Percentiles rank a stretch among this genome's conserved stretches.
These are phyloP conservation scores for Phyllotreta striolata DNA, from an alignment of 2,888 invertebrate species.

Conservation along the genomic window DNA sequence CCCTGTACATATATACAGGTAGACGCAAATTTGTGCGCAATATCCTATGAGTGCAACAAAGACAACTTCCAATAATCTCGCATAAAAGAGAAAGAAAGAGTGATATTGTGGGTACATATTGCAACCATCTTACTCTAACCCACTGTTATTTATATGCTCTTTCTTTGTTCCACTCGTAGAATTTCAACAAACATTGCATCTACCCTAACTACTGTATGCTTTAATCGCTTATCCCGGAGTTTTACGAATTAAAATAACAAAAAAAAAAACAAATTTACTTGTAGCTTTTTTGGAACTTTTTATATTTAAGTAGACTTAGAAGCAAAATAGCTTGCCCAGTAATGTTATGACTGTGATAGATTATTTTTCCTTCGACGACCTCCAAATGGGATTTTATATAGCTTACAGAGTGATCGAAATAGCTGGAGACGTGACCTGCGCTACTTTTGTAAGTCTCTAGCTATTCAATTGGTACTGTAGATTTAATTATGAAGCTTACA, in stretches of 20 bases:
- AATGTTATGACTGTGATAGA: conserved; percentile 38
- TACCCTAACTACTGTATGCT: conserved; percentile 26
- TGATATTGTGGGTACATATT: too few species aligned
- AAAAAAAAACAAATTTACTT: conserved; percentile 27
- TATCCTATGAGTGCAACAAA: conserved; percentile 3
- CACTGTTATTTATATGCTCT: background rate
- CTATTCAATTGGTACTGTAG: too few species aligned
- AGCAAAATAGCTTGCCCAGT: conserved; percentile 33
- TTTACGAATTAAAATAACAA: conserved; percentile 33
- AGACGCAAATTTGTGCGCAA: too few species aligned
- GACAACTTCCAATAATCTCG: conserved; percentile 1
- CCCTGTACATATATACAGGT: too few species aligned
- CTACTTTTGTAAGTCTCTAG: too few species aligned
- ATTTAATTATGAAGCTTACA: too few species aligned
- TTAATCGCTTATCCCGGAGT: conserved; percentile 32
- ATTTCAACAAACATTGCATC: conserved; percentile 22
- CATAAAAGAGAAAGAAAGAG: too few species aligned
- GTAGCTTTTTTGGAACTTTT: conserved; percentile 38
- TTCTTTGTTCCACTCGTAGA: conserved; percentile 19
- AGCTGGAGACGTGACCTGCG: conserved; percentile 1
- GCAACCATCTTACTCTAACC: too few species aligned
- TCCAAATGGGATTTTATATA: too few species aligned
- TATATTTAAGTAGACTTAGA: conserved; percentile 29
- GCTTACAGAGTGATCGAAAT: conserved; percentile 19
- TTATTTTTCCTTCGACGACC: conserved; percentile 33